Base-by-base conservation (phyloP, 1,140 invertebrate species). In the Rhagoletis pomonella region DNA sequence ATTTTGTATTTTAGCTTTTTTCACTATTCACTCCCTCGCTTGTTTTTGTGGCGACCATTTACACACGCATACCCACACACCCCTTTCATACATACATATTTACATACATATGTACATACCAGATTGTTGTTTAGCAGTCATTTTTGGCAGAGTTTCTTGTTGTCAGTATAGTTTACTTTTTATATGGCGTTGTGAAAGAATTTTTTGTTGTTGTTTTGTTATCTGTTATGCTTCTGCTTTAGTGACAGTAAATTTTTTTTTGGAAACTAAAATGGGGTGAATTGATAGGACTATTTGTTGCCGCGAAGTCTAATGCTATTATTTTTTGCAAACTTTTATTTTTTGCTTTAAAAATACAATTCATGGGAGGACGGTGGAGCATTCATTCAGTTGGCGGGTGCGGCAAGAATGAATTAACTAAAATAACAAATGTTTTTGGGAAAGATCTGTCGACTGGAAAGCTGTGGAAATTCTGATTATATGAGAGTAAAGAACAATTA, bases 201-300 rank as follows among this genome's bases (percentile, higher is more conserved):
- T 5, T 9, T 55, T 4, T 86, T 64, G 9, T 77, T 86, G 58
- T 44, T 77, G 6, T 58, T 85, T 88, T 88, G 59, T 67, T 84
- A 12, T 69, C 77, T 50, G 42, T 39, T 84, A 7, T 87, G 19
- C 42, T 81, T 87, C 14, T 50, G 47, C 60, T 84, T 87, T 85
- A 58, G 60, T 85, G 87, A 86, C 64, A 73, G 67, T 81, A 67
- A 59, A 81, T 88, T 59, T 73, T 88, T 88, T 39, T 88, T 55
- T 59, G 12, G 19, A n/a, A 55, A 81, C 39, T 19, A 81, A 81
- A 81, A 14, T 62, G 60, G 60, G 17, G n/a, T 7, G 50, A 55
- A 55, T 81, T 39, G 73, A 44, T 44, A 44, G 67, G 5, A 14
- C 44, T 9, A 50, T 77, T 55, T 77, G 73, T 55, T 77, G 73